These are phyloP conservation scores for Colossoma macropomum DNA, from an alignment of 2,113 vertebrate genomes.

Conservation along the genomic window DNA sequence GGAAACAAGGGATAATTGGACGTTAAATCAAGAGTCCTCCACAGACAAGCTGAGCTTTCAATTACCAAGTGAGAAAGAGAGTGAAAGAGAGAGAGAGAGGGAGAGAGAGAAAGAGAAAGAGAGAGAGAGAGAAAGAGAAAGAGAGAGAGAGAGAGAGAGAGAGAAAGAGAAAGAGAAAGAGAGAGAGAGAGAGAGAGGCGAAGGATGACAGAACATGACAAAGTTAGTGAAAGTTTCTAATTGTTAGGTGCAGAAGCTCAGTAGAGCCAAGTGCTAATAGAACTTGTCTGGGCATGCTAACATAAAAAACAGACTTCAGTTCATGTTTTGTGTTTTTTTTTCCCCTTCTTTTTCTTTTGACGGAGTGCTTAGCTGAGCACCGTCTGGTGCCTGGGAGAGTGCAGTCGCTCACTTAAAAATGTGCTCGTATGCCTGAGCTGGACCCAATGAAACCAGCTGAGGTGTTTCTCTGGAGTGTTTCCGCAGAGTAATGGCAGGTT, in stretches of 20 bases:
- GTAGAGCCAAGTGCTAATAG: not conserved
- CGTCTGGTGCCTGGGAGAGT: not conserved
- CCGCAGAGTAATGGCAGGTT: constrained; percentile 12
- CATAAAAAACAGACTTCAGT: not conserved
- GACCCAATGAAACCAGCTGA: not conserved
- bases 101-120: constrained; percentile 9
- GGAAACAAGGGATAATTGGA: constrained; percentile 49
- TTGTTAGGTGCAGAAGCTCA: not conserved
- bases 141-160: not conserved
- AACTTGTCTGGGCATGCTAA: not conserved
- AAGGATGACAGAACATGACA: constrained; percentile 1
- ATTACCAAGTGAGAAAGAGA: constrained; percentile 2
- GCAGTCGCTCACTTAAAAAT: constrained; percentile 1
- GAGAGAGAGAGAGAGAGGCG: constrained; percentile 3
- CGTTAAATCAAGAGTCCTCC: constrained; percentile 30
- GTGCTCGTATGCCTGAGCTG: not conserved
- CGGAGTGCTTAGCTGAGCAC: not conserved
- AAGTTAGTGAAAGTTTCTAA: not conserved
- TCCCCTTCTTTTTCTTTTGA: not conserved
- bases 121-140: constrained; percentile 18
- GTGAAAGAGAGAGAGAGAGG: constrained; percentile 6
- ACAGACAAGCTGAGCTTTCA: constrained; percentile 31
- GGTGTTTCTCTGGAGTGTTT: not conserved
- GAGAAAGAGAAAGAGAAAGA: constrained; percentile 2
- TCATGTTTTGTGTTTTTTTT: not conserved